Percentiles rank a stretch among this genome's conserved stretches.
These are phyloP conservation scores for Cataglyphis albicans DNA, from an alignment of 2,888 invertebrate species.

Conservation along the genomic window DNA sequence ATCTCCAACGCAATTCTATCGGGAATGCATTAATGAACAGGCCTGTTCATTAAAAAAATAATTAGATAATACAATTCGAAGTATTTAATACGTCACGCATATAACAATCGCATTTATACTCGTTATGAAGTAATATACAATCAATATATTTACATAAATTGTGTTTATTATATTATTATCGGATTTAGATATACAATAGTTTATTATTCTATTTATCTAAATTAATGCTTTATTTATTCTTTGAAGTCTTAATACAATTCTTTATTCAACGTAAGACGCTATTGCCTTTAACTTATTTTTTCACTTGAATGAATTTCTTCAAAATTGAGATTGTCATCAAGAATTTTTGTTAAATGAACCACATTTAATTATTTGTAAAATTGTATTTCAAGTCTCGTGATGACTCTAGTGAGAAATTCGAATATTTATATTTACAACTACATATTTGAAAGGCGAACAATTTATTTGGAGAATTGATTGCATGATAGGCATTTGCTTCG, in stretches of 20 bases:
- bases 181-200: neutral
- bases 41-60: constrained; percentile 17
- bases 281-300: neutral
- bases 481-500: constrained; percentile 22
- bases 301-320: neutral
- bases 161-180: constrained; percentile 13
- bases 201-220: constrained; percentile 18
- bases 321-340: neutral
- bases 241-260: neutral
- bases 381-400: neutral
- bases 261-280: neutral
- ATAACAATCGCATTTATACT: neutral
- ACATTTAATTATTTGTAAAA: neutral
- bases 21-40: constrained; percentile 20
- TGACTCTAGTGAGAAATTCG: neutral
- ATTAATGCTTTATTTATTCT: neutral
- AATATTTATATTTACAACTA: neutral
- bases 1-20: neutral
- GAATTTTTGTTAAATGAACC: neutral
- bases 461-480: neutral
- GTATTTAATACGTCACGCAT: neutral
- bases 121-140: constrained; percentile 7
- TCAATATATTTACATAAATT: neutral
- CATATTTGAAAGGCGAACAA: neutral
- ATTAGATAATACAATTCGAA: constrained; percentile 2